Base-by-base conservation (phyloP, 1,140 invertebrate species). In the Lordiphosa stackelbergi region DNA sequence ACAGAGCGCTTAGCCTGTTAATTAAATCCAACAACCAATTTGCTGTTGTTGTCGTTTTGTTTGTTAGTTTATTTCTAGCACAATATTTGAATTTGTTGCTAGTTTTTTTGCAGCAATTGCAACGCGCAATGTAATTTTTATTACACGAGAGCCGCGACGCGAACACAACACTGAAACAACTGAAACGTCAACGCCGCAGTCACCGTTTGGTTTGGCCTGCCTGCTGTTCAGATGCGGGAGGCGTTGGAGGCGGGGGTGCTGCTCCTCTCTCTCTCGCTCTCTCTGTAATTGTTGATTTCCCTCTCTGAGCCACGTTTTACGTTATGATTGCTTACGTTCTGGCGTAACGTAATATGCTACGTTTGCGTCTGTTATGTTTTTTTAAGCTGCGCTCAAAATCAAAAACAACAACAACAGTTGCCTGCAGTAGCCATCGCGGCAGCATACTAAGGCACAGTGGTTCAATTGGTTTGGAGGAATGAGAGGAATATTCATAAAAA, bases 91-190 rank as follows among this genome's bases (percentile, higher is more conserved):
- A 53, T 61, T 62, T 66, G 54, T 66, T 69, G 73, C 12, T 48
- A 55, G 65, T 58, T 66, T 53, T 53, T 77, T 24, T 31, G 28
- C 28, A 6, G 28, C 68, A 54, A 69, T 48, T 66, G 62, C 70
- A 59, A 69, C 75, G 70, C 70, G 75, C 66, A 69, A 64, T 81
- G 71, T 79, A 79, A 74, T 79, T 77, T 79, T 69, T 74, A 68
- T 73, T 73, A 65, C 69, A 69, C 75, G 74, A 79, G 74, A 78
- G 66, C 63, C 66, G 72, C 71, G 53, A 45, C 53, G 53, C 41
- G 53, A 36, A 66, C 65, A 58, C 66, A 64, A 68, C 35, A 31
- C 28, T 31, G 28, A 31, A 31, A 31, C 28, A 68, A 72, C 61
- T 66, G 59, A 77, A 70, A 77, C 73, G 66, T 73, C 70, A 66